Evolutionary conservation across 2,888 invertebrate genomes (phyloP).

Genomic region (Gibbula magus): DNA sequence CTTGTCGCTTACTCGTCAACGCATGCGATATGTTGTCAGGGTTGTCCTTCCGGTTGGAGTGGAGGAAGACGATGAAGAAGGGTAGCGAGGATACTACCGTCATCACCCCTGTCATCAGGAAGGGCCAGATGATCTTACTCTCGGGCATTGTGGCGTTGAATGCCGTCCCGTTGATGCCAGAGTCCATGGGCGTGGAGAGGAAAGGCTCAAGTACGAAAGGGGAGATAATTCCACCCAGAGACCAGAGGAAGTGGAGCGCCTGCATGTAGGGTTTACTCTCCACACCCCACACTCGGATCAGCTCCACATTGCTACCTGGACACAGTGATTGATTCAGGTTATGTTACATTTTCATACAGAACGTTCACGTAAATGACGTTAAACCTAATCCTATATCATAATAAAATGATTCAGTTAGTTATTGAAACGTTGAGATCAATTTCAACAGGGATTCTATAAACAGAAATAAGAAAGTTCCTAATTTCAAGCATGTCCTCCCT

Average conservation of each 20-base stretch:
- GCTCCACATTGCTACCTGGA: background rate
- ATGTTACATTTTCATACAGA: background rate
- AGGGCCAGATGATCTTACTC: background rate
- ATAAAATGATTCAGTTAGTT: no score
- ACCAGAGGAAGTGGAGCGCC: background rate
- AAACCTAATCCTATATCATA: no score
- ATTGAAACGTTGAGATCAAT: no score
- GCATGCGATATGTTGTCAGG: background rate
- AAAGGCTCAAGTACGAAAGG: slow-evolving; percentile 10
- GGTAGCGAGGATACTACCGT: background rate
- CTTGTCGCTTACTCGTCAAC: background rate
- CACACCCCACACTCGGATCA: background rate
- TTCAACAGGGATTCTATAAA: no score
- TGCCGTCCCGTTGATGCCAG: no score
- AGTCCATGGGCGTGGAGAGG: background rate
- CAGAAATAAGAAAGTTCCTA: no score
- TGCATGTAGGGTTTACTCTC: slow-evolving; percentile 4
- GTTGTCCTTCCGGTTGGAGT: background rate
- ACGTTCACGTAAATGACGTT: no score
- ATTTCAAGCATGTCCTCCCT: no score
- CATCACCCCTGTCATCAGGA: background rate
- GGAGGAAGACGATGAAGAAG: background rate
- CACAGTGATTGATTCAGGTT: background rate
- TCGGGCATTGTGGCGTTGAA: background rate
- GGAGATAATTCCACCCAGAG: slow-evolving; percentile 18